Evolutionary conservation across 2,797 vertebrate genomes (phyloP).

Genomic region (Manis javanica): DNA sequence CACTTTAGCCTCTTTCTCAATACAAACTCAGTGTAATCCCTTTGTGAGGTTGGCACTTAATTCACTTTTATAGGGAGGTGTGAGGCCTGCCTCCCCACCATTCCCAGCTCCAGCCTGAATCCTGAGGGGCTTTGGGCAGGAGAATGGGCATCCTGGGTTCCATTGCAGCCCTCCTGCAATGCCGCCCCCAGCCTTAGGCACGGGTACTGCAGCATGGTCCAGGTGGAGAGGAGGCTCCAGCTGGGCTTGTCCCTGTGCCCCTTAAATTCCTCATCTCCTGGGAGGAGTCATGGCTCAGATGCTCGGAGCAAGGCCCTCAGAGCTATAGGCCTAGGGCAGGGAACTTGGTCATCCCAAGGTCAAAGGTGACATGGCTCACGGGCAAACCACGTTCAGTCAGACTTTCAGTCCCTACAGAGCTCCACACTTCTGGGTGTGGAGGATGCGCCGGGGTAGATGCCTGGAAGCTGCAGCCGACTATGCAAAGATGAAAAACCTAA

Average conservation of each 20-base stretch:
- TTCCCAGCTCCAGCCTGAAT: not conserved
- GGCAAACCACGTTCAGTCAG: not conserved
- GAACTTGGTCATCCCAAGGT: not conserved
- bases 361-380: not conserved
- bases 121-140: not conserved
- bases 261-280: not conserved
- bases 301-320: not conserved
- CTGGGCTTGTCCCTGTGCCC: not conserved
- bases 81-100: not conserved
- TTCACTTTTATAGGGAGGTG: not conserved
- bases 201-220: not conserved
- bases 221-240: not conserved
- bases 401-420: not conserved
- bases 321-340: not conserved
- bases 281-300: not conserved
- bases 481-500: not conserved
- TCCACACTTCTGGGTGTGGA: not conserved
- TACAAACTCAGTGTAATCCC: not conserved
- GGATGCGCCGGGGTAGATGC: fast-evolving
- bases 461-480: not conserved
- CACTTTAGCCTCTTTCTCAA: not conserved
- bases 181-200: not conserved
- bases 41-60: not conserved
- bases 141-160: not conserved
- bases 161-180: not conserved